These are phyloP conservation scores for Lacerta bilineata DNA, from an alignment of 2,797 vertebrate species.

Conservation along the genomic window DNA sequence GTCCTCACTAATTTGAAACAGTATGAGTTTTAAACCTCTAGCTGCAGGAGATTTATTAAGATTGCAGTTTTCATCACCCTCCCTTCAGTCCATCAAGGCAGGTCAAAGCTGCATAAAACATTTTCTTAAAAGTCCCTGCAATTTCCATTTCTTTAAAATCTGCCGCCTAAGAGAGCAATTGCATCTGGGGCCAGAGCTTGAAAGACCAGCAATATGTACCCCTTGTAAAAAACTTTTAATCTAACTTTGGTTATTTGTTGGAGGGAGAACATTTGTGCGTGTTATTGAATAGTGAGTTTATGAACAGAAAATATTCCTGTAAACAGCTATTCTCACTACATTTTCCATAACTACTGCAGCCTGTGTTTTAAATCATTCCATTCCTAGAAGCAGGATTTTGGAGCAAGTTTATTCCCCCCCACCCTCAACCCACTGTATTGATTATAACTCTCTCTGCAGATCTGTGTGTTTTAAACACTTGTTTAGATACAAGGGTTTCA, in stretches of 20 bases:
- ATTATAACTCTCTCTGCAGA: conserved; percentile 24
- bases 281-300: conserved; percentile 51
- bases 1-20: conserved; percentile 84
- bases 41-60: conserved; percentile 82
- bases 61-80: conserved; percentile 78
- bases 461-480: background rate
- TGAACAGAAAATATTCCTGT: conserved; percentile 47
- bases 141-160: conserved; percentile 66
- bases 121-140: conserved; percentile 40
- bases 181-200: conserved; percentile 16
- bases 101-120: conserved; percentile 68
- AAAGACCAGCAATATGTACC: conserved; percentile 55
- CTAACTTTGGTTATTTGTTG: conserved; percentile 23
- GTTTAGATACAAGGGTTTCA: conserved; percentile 12
- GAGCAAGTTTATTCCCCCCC: background rate
- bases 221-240: conserved; percentile 50
- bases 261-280: conserved; percentile 22
- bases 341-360: conserved; percentile 38
- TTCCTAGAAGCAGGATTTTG: conserved; percentile 11
- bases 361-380: conserved; percentile 43
- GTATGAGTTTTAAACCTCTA: conserved; percentile 80
- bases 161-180: conserved; percentile 20
- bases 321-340: conserved; percentile 26
- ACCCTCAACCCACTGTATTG: background rate
- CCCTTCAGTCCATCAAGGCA: conserved; percentile 75